Base-by-base conservation (phyloP, 2,888 invertebrate genomes). In the Brassicogethes aeneus region DNA sequence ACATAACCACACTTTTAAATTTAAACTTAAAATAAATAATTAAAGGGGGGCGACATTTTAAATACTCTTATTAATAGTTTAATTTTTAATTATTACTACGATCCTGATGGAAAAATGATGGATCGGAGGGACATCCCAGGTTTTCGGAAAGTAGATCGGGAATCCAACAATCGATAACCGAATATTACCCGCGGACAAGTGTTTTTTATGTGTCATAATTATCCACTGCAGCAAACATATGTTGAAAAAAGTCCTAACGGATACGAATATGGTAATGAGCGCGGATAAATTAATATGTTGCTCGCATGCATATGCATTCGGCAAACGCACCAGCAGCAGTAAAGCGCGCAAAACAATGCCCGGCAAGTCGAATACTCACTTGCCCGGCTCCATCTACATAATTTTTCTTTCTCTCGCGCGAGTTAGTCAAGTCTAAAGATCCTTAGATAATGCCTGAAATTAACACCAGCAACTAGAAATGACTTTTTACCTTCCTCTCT, bases 261-360 rank as follows among this genome's bases (percentile, higher is more conserved):
- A 69, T 69, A 69, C 68, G 65, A 62, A 66, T 68, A 69, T 69
- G 69, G 66, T 68, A 68, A 69, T 69, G 64, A 65, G 60, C 57
- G 67, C n/a, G n/a, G 65, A 68, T 68, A 69, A 69, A 69, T 69
- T 69, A 68, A 69, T 68, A 68, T 66, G 67, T 68, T 65, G 66
- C 63, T 65, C 60, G 67, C 68, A 69, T 69, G 67, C 67, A 69
- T 69, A 69, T 68, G 68, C 65, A 68, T 69, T 65, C 54, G 49
- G 52, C 48, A 59, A 42, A 61, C 66, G 55, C 51, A 42, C 42
- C 39, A 48, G 12, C 32, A 12, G 12, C 8, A 32, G 38, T 48
- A 39, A 34, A 61, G 44, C 42, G 36, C 39, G 40, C 47, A 46
- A 54, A 66, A 68, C 66, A 68, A 68, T 67, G 61, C 54, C 46